Base-by-base conservation (phyloP, 2,888 invertebrate genomes). In the Drosophila robusta region DNA sequence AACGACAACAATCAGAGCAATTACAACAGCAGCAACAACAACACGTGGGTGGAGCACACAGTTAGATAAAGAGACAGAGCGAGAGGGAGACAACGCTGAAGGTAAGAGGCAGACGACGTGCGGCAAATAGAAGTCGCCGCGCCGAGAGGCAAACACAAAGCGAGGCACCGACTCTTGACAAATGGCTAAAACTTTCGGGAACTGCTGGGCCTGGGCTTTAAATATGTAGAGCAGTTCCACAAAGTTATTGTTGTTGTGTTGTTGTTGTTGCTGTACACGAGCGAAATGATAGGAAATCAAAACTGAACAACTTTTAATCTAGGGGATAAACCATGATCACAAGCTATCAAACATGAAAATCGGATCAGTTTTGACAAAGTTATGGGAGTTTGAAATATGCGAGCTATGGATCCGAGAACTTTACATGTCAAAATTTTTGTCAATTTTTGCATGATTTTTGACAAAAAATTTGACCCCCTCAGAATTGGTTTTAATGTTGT, bases 91-190 rank as follows among this genome's bases (percentile, higher is more conserved):
- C 34, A 1, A 24, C 8, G 22, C 2, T 32, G 42, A 26, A 29
- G 3, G 9, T 26, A 18, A 22, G 16, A 16, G 18, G 22, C 8
- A 42, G 18, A 9, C 16, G n/a, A 8, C 7, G 29, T 16, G 41
- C 41, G 18, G 29, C 46, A 46, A 51, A 49, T 68, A 52, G 52
- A 52, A 58, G 67, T 52, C 39, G 51, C n/a, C 29, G 9, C 9
- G 5, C 29, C 8, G 29, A 8, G 29, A 8, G 47, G 26, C 49
- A 52, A 55, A 34, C 55, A 46, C 57, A 55, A 45, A 54, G 39
- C 9, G 61, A 24, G 58, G 38, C 58, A 66, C 41, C 52, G 60
- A 46, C 74, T 64, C 50, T 71, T 61, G 71, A 74, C 77, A 74
- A 74, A 70, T 76, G 41, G 56, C 50, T 32, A 29, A 62, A 62